These are phyloP conservation scores for Cebidichthys violaceus DNA, from an alignment of 2,113 vertebrate genomes.

Conservation along the genomic window DNA sequence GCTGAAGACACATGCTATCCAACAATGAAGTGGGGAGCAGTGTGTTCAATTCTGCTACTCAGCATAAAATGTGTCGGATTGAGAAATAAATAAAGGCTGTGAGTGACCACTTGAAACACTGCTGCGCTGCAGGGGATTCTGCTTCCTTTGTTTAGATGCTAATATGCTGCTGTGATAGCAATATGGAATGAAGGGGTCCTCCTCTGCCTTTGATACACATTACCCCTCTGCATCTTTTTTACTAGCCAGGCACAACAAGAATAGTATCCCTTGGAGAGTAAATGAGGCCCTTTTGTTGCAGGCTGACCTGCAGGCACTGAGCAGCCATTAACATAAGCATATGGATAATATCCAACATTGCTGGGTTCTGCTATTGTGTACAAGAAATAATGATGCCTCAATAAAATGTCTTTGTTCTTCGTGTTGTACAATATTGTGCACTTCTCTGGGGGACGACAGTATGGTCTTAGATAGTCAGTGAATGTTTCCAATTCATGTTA, in stretches of 20 bases:
- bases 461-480: slow-evolving; percentile 24
- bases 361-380: slow-evolving; percentile 67
- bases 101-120: slow-evolving; percentile 82
- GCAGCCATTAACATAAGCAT: slow-evolving; percentile 78
- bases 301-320: slow-evolving; percentile 80
- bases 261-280: slow-evolving; percentile 80
- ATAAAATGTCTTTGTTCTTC: slow-evolving; percentile 52
- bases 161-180: slow-evolving; percentile 84
- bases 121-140: slow-evolving; percentile 78
- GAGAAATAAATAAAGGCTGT: slow-evolving; percentile 79
- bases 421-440: slow-evolving; percentile 17
- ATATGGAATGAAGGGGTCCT: slow-evolving; percentile 78
- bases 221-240: slow-evolving; percentile 76
- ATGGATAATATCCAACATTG: slow-evolving; percentile 74
- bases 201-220: slow-evolving; percentile 80
- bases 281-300: slow-evolving; percentile 78
- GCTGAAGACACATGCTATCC: slow-evolving; percentile 68
- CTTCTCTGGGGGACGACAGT: slow-evolving; percentile 13
- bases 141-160: slow-evolving; percentile 84
- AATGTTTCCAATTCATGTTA: slow-evolving; percentile 39
- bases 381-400: slow-evolving; percentile 69
- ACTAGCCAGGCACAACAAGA: slow-evolving; percentile 76
- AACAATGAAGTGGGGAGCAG: neutral
- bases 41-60: slow-evolving; percentile 71
- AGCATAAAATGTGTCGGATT: slow-evolving; percentile 79